Evolutionary conservation across 2,797 vertebrate genomes (phyloP).

Genomic region (Falco novaeseelandiae): DNA sequence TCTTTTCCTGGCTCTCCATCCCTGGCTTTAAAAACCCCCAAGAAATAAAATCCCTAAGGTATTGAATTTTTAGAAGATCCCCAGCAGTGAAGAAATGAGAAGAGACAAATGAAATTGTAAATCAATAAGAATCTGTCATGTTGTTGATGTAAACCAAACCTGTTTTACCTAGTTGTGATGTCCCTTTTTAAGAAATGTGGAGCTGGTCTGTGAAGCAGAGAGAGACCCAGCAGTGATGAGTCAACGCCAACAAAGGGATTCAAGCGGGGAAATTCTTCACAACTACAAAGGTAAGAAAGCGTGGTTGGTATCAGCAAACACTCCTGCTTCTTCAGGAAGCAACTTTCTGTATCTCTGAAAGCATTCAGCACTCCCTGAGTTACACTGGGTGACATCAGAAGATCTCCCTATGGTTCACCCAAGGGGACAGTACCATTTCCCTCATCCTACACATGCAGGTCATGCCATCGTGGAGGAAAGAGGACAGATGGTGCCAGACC

Average conservation of each 20-base stretch:
- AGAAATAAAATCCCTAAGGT: neutral
- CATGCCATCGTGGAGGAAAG: neutral
- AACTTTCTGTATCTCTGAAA: neutral
- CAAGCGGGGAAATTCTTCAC: neutral
- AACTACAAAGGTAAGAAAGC: neutral
- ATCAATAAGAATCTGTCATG: neutral
- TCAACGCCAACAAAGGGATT: neutral
- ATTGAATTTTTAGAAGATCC: neutral
- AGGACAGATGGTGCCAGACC: rapidly evolving
- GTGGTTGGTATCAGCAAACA: neutral
- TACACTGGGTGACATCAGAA: neutral
- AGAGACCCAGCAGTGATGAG: neutral
- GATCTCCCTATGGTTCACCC: neutral
- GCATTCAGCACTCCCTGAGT: too few species aligned
- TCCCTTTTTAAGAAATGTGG: neutral
- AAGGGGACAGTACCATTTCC: neutral
- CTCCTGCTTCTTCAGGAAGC: neutral
- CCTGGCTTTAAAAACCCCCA: too few species aligned
- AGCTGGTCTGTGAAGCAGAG: neutral
- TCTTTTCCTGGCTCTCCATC: neutral
- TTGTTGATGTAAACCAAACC: neutral
- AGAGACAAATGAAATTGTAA: neutral
- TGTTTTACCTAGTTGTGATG: neutral
- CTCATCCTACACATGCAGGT: neutral
- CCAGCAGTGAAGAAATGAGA: neutral